Evolutionary conservation across 1,140 invertebrate species (phyloP), one percentile per base, ranked within the genome.

Genomic region (Thaumetopoea pityocampa): DNA sequence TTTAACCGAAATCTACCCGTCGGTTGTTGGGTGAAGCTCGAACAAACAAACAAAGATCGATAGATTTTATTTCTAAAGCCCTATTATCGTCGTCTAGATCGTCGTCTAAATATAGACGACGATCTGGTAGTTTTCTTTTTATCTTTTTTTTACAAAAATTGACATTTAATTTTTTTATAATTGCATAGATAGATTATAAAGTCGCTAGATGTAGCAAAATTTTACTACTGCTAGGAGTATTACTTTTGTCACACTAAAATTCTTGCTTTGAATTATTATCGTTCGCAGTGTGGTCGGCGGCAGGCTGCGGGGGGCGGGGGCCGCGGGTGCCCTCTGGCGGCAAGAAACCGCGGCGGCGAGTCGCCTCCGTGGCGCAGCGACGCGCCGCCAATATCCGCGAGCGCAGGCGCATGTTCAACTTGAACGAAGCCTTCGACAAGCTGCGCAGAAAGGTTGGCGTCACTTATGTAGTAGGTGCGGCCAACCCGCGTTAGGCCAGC

Each of bases 391-490:
- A 98, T 80, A 97, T 98, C 49, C 90, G 97, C 0, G 97, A 99
- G 76, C 85, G 97, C 36, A 88, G 96, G 27, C 87, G 98, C 51
- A 99, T 99, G 97, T 96, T 98, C 70, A 98, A 98, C 82, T 88
- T 99, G 4, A 99, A 99, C 74, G 96, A 98, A 69, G 97, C 97
- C 2, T 99, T 99, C 67, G 96, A 99, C 66, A 95, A 96, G 69
- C 80, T 98, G 14, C 86, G 95, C 5, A 87, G 95, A 56, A 97
- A 97, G 87, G 90, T 92, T 85, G 44, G 41, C 33, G 19, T 1
- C 6, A 22, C 5, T 22, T 17, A 6, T 16, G 8, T 5, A 4
- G n/a, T 26, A 19, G 5, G n/a, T n/a, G n/a, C n/a, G n/a, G n/a
- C n/a, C n/a, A n/a, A n/a, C n/a, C n/a, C n/a, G n/a, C n/a, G n/a